Conservation (phyloP, 2,888 invertebrate species). For the Psylliodes chrysocephalus region DNA sequence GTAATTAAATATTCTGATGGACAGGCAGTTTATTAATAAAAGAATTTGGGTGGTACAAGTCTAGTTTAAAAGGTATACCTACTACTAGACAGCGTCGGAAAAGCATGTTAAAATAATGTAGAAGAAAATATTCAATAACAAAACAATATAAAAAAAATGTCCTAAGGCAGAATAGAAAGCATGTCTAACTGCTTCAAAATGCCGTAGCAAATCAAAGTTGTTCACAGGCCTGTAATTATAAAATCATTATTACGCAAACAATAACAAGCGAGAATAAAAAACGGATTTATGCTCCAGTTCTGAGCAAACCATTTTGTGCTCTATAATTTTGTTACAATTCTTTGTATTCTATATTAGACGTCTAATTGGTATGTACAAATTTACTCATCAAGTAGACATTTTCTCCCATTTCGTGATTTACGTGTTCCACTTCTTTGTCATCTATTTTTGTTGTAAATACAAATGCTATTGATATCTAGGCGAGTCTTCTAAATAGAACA, state of each 20-base stretch:
- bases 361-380: not conserved
- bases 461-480: too few species aligned
- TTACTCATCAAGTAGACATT: not conserved
- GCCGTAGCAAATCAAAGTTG: constrained; percentile 12
- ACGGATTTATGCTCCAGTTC: constrained; percentile 33
- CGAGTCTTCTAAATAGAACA: too few species aligned
- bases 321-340: constrained; percentile 7
- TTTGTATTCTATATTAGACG: not conserved
- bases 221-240: constrained; percentile 29
- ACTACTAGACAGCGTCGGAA: not conserved
- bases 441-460: not conserved
- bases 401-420: constrained; percentile 2
- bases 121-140: constrained; percentile 2
- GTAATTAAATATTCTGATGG: too few species aligned
- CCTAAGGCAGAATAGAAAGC: constrained; percentile 30
- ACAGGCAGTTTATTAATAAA: not conserved
- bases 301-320: constrained; percentile 17
- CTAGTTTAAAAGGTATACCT: not conserved
- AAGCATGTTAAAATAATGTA: not conserved
- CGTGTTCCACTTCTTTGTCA: not conserved
- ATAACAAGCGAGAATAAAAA: constrained; percentile 30
- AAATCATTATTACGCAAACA: constrained; percentile 37
- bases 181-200: constrained; percentile 1
- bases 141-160: constrained; percentile 10
- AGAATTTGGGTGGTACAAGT: constrained; percentile 8